Base-by-base conservation (phyloP, 2,888 invertebrate genomes). In the Oxyteleia sp. region DNA sequence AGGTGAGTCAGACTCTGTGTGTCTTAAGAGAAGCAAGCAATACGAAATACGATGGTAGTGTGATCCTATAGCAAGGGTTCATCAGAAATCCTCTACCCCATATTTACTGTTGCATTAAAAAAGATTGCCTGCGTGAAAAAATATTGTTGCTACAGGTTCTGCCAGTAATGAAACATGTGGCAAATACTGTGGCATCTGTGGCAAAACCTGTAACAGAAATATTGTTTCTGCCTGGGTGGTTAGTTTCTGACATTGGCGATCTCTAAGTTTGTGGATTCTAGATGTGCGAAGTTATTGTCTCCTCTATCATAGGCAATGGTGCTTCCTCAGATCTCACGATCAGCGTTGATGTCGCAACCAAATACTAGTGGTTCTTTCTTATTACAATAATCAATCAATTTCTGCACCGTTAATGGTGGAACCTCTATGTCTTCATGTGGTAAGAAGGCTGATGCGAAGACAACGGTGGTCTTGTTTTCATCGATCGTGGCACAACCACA, bases 391-490 rank as follows among this genome's bases (percentile, higher is more conserved):
- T 38, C 38, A n/a, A 38, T 13, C 5, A 38, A 5, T 13, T 13
- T 13, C 5, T 13, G n/a, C 2, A 38, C 13, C 2, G 1, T 13
- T 13, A 13, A 0, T 1, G 38, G 38, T n/a, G 38, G 38, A 2
- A 13, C 13, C 13, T 38, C 38, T 3, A 0, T 1, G 13, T 38
- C 13, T 7, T 38, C 13, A 38, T 69, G 45, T 3, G 45, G 69
- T 11, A 69, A 69, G 23, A 57, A 69, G 1, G 47, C 57, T 3
- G 57, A 69, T 0, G 69, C 57, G 4, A 69, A 23, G 8, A 68
- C 16, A 0, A 68, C 18, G 4, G 10, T 45, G 18, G 55, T 68
- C 8, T 7, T 41, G 13, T 1, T 8, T 1, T 5, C 13, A 5
- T 1, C 38, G n/a, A n/a, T n/a, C n/a, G n/a, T n/a, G n/a, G n/a